Conservation (phyloP, 2,888 invertebrate genomes). For the Thysanoteuthis rhombus region DNA sequence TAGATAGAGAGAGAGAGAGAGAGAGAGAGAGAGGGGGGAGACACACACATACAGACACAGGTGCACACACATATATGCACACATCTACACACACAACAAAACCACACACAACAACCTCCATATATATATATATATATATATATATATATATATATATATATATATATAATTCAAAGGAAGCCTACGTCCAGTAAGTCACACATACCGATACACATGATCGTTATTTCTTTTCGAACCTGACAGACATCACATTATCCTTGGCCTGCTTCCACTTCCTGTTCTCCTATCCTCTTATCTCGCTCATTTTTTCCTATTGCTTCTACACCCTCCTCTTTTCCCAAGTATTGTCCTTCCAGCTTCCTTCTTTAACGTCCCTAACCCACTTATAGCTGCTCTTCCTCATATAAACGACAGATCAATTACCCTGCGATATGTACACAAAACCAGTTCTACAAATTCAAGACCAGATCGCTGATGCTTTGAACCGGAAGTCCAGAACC, state of each 20-base stretch:
- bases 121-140: too few relatives aligned
- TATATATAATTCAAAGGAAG: neutral
- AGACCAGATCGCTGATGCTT: neutral
- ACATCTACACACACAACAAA: too few relatives aligned
- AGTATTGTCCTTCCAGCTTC: neutral
- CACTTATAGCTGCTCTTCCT: neutral
- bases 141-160: neutral
- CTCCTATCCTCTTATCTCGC: neutral
- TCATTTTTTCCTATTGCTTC: neutral
- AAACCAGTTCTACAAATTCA: neutral
- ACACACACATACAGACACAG: too few relatives aligned
- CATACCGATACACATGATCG: neutral
- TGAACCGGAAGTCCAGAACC: neutral
- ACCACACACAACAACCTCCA: too few relatives aligned
- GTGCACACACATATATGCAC: too few relatives aligned
- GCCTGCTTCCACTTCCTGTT: neutral
- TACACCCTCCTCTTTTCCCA: neutral
- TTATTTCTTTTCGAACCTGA: neutral
- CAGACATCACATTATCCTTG: neutral
- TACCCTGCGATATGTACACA: neutral
- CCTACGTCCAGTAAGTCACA: neutral
- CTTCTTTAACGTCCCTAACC: neutral
- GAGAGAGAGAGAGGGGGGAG: too few relatives aligned
- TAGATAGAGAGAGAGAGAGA: too few relatives aligned
- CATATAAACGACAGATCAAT: neutral